phyloP scores from a whole-genome alignment of 2,888 invertebrate genomes.

The Pharmacophagus antenor region DNA sequence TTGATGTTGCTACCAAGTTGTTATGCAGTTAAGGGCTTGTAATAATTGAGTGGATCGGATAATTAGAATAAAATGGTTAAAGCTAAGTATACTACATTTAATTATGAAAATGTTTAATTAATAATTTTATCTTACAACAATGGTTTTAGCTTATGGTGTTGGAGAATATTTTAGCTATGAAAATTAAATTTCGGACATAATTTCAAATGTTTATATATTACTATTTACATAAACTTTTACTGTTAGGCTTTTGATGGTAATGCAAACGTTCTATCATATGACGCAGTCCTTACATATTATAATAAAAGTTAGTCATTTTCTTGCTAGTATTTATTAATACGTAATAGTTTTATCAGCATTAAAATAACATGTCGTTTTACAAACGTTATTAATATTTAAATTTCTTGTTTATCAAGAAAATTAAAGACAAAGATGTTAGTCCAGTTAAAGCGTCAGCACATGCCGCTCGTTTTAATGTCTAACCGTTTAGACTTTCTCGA shows the following conservation, averaged over 20 bases:
- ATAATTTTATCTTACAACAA: too few relatives aligned
- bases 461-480: not conserved
- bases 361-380: not conserved
- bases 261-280: too few relatives aligned
- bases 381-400: not conserved
- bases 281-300: too few relatives aligned
- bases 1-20: constrained; percentile 20
- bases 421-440: not conserved
- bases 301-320: too few relatives aligned
- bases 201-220: too few relatives aligned
- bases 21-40: not conserved
- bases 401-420: not conserved
- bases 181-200: too few relatives aligned
- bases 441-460: not conserved
- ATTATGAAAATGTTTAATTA: not conserved
- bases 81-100: not conserved
- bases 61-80: not conserved
- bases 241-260: too few relatives aligned
- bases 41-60: not conserved
- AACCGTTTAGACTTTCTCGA: not conserved
- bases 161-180: too few relatives aligned
- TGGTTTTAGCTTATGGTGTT: too few relatives aligned
- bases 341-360: too few relatives aligned
- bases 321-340: too few relatives aligned
- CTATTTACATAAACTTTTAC: too few relatives aligned